Base-by-base conservation (phyloP, 2,888 invertebrate species). In the Leptinotarsa haldemani region DNA sequence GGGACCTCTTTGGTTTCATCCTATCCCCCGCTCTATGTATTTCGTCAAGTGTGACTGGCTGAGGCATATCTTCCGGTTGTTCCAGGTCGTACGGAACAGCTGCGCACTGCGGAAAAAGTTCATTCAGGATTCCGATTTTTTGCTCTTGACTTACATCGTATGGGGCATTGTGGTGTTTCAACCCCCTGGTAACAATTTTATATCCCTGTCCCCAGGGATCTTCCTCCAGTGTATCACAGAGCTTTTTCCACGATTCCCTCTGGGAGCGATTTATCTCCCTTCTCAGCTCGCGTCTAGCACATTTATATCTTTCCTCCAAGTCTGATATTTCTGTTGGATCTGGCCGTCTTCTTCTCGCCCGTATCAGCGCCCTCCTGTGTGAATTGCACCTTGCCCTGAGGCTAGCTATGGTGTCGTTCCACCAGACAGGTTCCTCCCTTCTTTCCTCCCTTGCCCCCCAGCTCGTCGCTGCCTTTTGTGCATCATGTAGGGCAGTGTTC, bases 201-300 rank as follows among this genome's bases (percentile, higher is more conserved):
- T 67, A 67, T 13, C 67, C 67, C 20, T 30, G 18, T 47, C 67
- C 67, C 67, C 67, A 67, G n/a, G 48, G 5, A 16, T 46, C 22
- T 4, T 5, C 18, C 64, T 46, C 15, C 64, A 53, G 53, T 18
- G n/a, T 53, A 9, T 20, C 20, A 16, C 52, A 53, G 15, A 67
- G 18, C 4, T 52, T 25, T 30, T 56, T 68, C 68, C 68, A 68
- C 12, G 13, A 18, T 16, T 66, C 30, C 20, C 25, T 20, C 25
- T 66, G 20, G 12, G 65, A 48, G 13, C n/a, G 2, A 22, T 25
- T 50, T 52, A 66, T 66, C 22, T 25, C 16, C 50, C 16, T 66
- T 22, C 47, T 66, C 15, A 66, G n/a, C 3, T 16, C 30, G 30
- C 25, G 5, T 18, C 50, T 52, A 16, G 12, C 15, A 25, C n/a